A percentile compares a stretch with the other conserved stretches of the same genome.
These are phyloP conservation scores for Origma solitaria DNA, from an alignment of 2,113 vertebrate genomes.

Conservation along the genomic window DNA sequence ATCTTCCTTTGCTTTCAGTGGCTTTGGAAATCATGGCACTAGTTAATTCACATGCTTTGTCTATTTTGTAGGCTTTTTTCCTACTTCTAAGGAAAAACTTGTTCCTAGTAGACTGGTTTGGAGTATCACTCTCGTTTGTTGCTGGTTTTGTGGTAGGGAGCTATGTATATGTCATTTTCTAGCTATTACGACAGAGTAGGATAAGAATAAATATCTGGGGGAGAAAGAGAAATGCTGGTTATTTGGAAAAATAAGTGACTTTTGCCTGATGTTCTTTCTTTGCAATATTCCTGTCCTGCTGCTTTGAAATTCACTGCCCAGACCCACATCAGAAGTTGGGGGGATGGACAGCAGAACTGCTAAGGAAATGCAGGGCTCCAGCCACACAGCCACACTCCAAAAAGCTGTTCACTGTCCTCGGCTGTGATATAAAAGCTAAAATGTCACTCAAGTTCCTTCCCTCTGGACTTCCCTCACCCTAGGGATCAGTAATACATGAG, in stretches of 20 bases:
- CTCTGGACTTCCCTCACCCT: neutral
- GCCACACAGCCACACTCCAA: neutral
- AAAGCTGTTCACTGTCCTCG: neutral
- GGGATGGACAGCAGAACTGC: neutral
- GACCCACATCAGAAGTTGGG: neutral
- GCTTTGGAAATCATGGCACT: conserved; percentile 45
- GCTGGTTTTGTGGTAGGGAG: neutral
- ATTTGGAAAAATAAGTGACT: neutral
- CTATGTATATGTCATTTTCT: neutral
- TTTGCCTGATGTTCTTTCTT: neutral
- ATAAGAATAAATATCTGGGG: neutral
- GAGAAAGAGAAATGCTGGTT: neutral
- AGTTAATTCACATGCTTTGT: conserved; percentile 38
- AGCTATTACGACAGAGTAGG: neutral
- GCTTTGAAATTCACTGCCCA: neutral
- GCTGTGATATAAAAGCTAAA: neutral
- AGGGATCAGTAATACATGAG: conserved; percentile 55
- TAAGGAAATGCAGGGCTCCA: neutral
- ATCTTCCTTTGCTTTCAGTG: conserved; percentile 60
- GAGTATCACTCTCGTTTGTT: neutral
- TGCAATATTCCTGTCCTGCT: neutral
- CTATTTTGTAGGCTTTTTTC: conserved; percentile 15
- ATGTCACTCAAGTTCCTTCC: conserved; percentile 46
- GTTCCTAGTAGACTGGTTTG: conserved; percentile 15
- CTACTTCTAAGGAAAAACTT: conserved; percentile 17